phyloP scores from a whole-genome alignment of 35 echinoderm and acorn worm genomes.

The Apostichopus japonicus region DNA sequence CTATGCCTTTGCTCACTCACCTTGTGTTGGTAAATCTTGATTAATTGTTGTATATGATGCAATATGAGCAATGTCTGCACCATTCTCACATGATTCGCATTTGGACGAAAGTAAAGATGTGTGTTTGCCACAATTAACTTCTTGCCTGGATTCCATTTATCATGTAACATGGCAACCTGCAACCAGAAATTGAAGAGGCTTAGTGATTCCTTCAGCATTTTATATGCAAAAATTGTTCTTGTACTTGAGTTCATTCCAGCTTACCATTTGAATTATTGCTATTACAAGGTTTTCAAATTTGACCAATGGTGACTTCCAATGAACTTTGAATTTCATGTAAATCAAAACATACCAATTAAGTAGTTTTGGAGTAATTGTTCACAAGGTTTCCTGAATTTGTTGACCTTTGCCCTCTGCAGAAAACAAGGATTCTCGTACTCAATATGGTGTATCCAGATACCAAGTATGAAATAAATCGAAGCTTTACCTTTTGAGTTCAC shows the following conservation, averaged over 20 bases:
- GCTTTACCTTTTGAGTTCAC: not conserved
- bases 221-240: too few species aligned
- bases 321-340: too few species aligned
- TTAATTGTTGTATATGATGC: conserved; percentile 70
- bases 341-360: too few species aligned
- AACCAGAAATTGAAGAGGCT: too few species aligned
- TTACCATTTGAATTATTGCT: too few species aligned
- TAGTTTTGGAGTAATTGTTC: too few species aligned
- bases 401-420: not conserved
- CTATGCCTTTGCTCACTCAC: not conserved
- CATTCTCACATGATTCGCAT: conserved; percentile 79
- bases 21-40: conserved; percentile 39
- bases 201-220: too few species aligned
- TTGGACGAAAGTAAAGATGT: conserved; percentile 93
- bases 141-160: conserved; percentile 54
- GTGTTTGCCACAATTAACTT: conserved; percentile 92
- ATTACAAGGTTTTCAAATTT: too few species aligned
- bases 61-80: conserved; percentile 77
- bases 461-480: not conserved
- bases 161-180: conserved; percentile 67
- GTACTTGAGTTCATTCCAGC: too few species aligned
- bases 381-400: not conserved
- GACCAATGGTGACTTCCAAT: too few species aligned
- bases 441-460: too few species aligned
- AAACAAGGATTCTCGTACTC: not conserved